Percentiles rank a stretch among this genome's conserved stretches.
phyloP scores from a whole-genome alignment of 2,113 vertebrate genomes.

The Nyctereutes procyonoides region DNA sequence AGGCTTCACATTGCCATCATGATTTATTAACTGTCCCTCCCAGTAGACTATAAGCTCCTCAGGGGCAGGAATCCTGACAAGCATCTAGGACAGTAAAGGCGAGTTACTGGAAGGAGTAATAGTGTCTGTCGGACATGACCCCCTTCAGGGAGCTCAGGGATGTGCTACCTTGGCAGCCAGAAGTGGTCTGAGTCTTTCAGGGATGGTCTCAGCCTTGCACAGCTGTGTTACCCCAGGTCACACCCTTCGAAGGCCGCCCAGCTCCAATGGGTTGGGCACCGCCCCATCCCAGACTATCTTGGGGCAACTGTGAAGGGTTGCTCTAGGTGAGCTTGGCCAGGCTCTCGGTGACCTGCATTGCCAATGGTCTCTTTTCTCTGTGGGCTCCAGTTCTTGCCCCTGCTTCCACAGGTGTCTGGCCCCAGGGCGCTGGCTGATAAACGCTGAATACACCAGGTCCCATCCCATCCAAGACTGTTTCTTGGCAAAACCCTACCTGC shows the following conservation, averaged over 20 bases:
- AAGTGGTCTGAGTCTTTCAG: not conserved
- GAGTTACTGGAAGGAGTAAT: no score
- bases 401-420: not conserved
- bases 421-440: no score
- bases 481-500: not conserved
- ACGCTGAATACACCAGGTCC: not conserved
- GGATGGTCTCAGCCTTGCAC: not conserved
- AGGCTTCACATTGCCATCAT: not conserved
- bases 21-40: not conserved
- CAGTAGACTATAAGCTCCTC: not conserved
- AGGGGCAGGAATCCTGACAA: not conserved
- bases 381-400: not conserved
- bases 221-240: not conserved
- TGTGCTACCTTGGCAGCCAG: not conserved
- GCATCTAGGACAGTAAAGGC: not conserved
- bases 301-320: not conserved
- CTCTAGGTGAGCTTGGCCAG: not conserved
- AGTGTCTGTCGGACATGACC: not conserved
- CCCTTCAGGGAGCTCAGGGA: not conserved
- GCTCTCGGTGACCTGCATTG: not conserved
- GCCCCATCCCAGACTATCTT: fast-evolving
- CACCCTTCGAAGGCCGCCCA: not conserved
- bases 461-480: not conserved
- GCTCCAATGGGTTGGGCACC: not conserved
- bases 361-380: not conserved